Percentiles rank a stretch among this genome's conserved stretches.
Evolutionary conservation across 2,888 invertebrate species (phyloP).

Genomic region (Antheraea assamensis): DNA sequence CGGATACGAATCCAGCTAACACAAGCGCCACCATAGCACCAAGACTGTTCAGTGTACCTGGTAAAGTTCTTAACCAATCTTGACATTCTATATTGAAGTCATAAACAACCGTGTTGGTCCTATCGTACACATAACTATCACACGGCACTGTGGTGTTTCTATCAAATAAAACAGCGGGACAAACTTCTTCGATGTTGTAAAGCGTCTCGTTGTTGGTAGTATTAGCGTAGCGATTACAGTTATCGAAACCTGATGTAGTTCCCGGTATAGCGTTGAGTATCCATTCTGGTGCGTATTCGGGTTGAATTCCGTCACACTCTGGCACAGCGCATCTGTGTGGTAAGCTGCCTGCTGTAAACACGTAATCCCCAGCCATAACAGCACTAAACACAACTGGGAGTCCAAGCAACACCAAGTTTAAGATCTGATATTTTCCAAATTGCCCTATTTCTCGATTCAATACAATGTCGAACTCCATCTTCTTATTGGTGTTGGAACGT

Average conservation of each 20-base stretch:
- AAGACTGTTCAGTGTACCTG: slow-evolving; percentile 88
- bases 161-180: slow-evolving; percentile 60
- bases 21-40: slow-evolving; percentile 87
- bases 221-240: slow-evolving; percentile 60
- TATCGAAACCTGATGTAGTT: slow-evolving; percentile 57
- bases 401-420: slow-evolving; percentile 56
- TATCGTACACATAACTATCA: slow-evolving; percentile 61
- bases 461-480: slow-evolving; percentile 58
- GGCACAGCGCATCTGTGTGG: slow-evolving; percentile 64
- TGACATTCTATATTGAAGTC: slow-evolving; percentile 74
- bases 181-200: slow-evolving; percentile 39
- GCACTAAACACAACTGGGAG: slow-evolving; percentile 61
- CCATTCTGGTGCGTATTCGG: slow-evolving; percentile 63
- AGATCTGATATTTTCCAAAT: slow-evolving; percentile 66
- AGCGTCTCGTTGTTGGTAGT: slow-evolving; percentile 31
- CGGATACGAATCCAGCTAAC: slow-evolving; percentile 86
- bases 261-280: slow-evolving; percentile 60
- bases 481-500: slow-evolving; percentile 44
- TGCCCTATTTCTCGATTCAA: slow-evolving; percentile 63
- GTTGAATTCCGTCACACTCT: slow-evolving; percentile 57
- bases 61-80: slow-evolving; percentile 87
- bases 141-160: slow-evolving; percentile 53
- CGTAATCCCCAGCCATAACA: slow-evolving; percentile 68
- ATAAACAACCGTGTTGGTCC: slow-evolving; percentile 67
- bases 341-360: slow-evolving; percentile 67